Conservation (phyloP, 2,888 invertebrate genomes). For the Caenorhabditis auriculariae region DNA sequence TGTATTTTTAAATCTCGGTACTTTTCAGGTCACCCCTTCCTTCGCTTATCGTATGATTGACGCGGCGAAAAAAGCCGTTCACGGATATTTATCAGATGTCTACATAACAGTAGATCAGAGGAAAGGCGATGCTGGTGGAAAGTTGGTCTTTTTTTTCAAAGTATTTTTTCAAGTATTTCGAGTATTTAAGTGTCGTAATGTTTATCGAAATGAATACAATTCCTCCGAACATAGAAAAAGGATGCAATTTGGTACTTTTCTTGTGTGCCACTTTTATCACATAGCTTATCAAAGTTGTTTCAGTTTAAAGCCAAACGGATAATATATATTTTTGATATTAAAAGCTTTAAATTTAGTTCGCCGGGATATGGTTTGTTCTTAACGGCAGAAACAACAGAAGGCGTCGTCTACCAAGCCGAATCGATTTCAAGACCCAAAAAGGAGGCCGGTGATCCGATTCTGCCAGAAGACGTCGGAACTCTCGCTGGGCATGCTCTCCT, state of each 20-base stretch:
- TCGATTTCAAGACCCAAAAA: constrained; percentile 59
- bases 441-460: constrained; percentile 62
- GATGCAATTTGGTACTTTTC: too few species aligned
- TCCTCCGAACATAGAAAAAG: too few species aligned
- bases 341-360: constrained; percentile 54
- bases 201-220: too few species aligned
- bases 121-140: constrained; percentile 83
- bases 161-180: background rate
- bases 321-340: too few species aligned
- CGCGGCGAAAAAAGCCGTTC: constrained; percentile 83
- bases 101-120: constrained; percentile 91
- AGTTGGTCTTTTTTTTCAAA: constrained; percentile 60
- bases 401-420: constrained; percentile 59
- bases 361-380: constrained; percentile 84
- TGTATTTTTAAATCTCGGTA: constrained; percentile 1
- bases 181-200: too few species aligned
- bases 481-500: constrained; percentile 80
- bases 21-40: constrained; percentile 92
- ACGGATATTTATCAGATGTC: constrained; percentile 89
- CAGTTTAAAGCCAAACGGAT: too few species aligned
- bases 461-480: constrained; percentile 89
- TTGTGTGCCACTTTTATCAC: too few species aligned
- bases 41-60: constrained; percentile 91
- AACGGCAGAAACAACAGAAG: constrained; percentile 86
- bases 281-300: too few species aligned